Evolutionary conservation across 2,113 vertebrate genomes (phyloP), one percentile per base, ranked within the genome.

Genomic region (Python bivittatus): DNA sequence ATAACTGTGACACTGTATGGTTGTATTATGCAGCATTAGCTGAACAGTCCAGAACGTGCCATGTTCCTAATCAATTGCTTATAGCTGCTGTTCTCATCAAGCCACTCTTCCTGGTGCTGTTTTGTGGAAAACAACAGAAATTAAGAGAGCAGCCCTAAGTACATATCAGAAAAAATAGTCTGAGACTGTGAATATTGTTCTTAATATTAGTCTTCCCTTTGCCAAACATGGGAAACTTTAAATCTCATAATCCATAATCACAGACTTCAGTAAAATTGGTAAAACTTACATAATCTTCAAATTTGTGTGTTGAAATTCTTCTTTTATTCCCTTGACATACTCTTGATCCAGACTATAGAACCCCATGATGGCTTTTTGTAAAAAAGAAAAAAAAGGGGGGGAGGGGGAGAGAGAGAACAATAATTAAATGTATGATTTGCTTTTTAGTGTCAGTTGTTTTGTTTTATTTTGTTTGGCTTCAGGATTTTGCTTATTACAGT

Each of bases 181-280:
- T 54, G 58, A 91, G 42, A 57, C 84, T 91, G 42, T 33, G 90
- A 86, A 64, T 91, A 61, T 91, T 90, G 53, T 68, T 52, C 52
- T 27, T 72, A 53, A n/a, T 86, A 86, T 42, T 54, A 61, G 42
- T 61, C 29, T 60, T 85, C 13, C 33, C 27, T 61, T 57, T 86
- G 42, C 83, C 57, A 91, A 61, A 56, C 4, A 53, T 52, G 57
- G 11, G 57, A 25, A 64, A 64, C 52, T 13, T 91, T 57, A 61
- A 91, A 85, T n/a, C 20, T 85, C 42, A 52, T 29, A 52, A 85
- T n/a, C 57, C 52, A 48, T 52, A 84, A 85, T 5, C 56, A 85
- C n/a, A 60, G 42, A 33, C 29, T 60, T 85, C 48, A 91, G 9
- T 86, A 57, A 61, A 20, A n/a, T 25, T 38, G 53, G 52, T 27